Percentiles rank a stretch among this genome's conserved stretches.
These are phyloP conservation scores for Emys orbicularis DNA, from an alignment of 2,797 vertebrate species.

Conservation along the genomic window DNA sequence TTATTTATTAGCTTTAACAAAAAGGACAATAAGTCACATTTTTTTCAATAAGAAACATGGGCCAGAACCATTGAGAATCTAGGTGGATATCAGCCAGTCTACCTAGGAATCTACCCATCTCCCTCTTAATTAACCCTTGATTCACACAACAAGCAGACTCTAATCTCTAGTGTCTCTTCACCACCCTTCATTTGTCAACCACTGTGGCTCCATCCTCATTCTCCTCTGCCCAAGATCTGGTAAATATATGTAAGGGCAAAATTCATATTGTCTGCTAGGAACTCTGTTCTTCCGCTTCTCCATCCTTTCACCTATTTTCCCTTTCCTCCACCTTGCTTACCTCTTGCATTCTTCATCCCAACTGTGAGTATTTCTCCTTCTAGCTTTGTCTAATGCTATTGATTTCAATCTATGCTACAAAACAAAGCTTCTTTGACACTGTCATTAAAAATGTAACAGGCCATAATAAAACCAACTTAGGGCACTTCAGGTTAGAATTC, in stretches of 20 bases:
- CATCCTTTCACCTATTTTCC: neutral
- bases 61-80: neutral
- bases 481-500: neutral
- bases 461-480: neutral
- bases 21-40: neutral
- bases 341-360: neutral
- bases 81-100: neutral
- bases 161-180: neutral
- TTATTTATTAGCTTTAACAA: neutral
- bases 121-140: neutral
- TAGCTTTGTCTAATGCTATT: neutral
- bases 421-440: neutral
- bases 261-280: neutral
- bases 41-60: neutral
- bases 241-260: neutral
- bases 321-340: neutral
- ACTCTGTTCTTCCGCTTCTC: neutral
- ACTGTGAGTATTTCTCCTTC: neutral
- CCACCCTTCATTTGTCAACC: neutral
- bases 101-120: neutral
- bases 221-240: neutral
- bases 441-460: neutral
- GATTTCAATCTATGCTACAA: neutral
- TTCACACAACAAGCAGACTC: neutral
- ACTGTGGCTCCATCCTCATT: neutral